Evolutionary conservation across 2,888 invertebrate species (phyloP).

Genomic region (Branchipolynoe longqiensis): DNA sequence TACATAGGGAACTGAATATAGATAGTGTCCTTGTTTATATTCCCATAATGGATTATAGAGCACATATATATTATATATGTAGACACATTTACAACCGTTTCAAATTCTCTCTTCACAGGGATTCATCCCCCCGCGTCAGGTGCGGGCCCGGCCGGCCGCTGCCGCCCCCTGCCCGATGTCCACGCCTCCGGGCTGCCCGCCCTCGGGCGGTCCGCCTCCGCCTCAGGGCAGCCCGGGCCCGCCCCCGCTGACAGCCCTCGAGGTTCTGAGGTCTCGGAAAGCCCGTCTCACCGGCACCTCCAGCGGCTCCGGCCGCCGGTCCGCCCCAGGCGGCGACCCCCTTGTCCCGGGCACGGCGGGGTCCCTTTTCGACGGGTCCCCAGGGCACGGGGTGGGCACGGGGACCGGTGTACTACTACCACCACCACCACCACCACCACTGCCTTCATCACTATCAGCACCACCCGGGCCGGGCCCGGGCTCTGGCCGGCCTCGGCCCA

Average conservation of each 20-base stretch:
- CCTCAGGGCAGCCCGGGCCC: not conserved
- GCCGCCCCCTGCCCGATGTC: not conserved
- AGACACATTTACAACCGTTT: too few species aligned
- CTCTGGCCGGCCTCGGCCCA: too few species aligned
- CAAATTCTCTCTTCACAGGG: constrained; percentile 3
- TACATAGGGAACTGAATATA: too few species aligned
- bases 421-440: not conserved
- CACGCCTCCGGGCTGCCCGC: not conserved
- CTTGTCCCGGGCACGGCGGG: not conserved
- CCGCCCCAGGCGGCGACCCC: not conserved
- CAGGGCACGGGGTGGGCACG: not conserved
- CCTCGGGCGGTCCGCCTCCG: not conserved
- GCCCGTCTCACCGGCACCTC: constrained; percentile 14
- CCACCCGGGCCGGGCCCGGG: not conserved
- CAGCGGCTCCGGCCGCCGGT: not conserved
- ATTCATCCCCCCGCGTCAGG: constrained; percentile 40
- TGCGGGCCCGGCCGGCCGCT: not conserved
- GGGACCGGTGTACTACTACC: not conserved
- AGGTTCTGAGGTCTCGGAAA: not conserved
- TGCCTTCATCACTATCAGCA: not conserved
- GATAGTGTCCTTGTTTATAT: too few species aligned
- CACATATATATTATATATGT: too few species aligned
- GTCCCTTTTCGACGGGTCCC: constrained; percentile 23
- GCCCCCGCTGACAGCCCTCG: constrained; percentile 15
- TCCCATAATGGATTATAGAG: too few species aligned